These are phyloP conservation scores for Melanostoma mellinum DNA, from an alignment of 2,888 invertebrate genomes.

Conservation along the genomic window DNA sequence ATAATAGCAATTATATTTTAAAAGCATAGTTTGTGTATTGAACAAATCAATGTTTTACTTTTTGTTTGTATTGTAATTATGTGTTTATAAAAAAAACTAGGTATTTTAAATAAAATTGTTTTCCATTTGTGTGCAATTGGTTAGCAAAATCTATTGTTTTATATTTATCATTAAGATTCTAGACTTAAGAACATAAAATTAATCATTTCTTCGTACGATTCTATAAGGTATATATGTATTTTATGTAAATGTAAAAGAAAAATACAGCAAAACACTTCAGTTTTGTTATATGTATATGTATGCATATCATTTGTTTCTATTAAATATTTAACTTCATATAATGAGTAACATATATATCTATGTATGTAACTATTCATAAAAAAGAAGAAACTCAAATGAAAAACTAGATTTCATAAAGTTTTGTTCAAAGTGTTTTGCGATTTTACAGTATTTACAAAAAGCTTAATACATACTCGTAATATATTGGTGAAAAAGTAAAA, in stretches of 20 bases:
- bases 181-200: conserved; percentile 36
- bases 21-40: conserved; percentile 35
- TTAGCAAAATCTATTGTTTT: conserved; percentile 22
- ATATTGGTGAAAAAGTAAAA: conserved; percentile 57
- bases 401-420: conserved; percentile 30
- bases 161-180: conserved; percentile 6
- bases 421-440: conserved; percentile 36
- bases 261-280: neutral
- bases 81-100: conserved; percentile 27
- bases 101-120: conserved; percentile 8
- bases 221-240: neutral
- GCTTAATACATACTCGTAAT: neutral
- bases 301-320: conserved; percentile 13
- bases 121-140: conserved; percentile 18
- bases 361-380: conserved; percentile 8
- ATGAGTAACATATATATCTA: conserved; percentile 26
- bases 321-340: conserved; percentile 31
- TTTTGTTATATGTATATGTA: conserved; percentile 1
- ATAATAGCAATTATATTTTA: conserved; percentile 26
- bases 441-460: conserved; percentile 71
- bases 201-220: neutral
- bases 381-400: conserved; percentile 26
- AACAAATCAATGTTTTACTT: conserved; percentile 48
- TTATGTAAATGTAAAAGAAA: conserved; percentile 19
- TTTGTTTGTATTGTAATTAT: conserved; percentile 7